Percentiles rank a stretch among this genome's conserved stretches.
Conservation (phyloP, 30 jellyfish, hydroid and myxozoan genomes). For the Pseudorhiza aurosa region DNA sequence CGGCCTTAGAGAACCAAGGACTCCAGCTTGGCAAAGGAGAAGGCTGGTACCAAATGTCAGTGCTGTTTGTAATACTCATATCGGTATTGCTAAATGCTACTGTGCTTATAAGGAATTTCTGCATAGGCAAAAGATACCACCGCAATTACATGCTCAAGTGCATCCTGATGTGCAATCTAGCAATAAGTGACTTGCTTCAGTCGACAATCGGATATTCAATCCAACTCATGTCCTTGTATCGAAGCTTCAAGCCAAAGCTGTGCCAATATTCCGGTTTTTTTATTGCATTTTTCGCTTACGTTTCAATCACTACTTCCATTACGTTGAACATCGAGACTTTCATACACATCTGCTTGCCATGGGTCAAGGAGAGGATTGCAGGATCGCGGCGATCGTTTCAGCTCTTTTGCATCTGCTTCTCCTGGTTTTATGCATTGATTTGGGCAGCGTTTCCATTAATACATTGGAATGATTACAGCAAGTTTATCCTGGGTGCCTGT, state of each 20-base stretch:
- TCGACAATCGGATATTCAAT: slow-evolving; percentile 10
- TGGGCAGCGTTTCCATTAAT: slow-evolving; percentile 46
- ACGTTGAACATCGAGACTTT: slow-evolving; percentile 9
- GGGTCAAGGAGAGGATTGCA: slow-evolving; percentile 8
- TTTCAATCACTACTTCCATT: not conserved
- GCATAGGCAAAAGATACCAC: not conserved
- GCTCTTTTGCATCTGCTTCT: not conserved
- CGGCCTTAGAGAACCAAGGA: too few species aligned
- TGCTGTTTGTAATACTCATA: not conserved
- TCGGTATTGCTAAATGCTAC: not conserved
- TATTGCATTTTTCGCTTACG: slow-evolving; percentile 27
- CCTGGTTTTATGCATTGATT: slow-evolving; percentile 20
- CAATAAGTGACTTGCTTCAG: slow-evolving; percentile 17
- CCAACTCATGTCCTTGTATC: not conserved
- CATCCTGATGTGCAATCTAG: slow-evolving; percentile 11
- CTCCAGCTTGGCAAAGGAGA: too few species aligned
- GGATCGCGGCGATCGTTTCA: not conserved
- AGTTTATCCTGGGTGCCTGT: slow-evolving; percentile 8
- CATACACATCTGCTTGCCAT: slow-evolving; percentile 36
- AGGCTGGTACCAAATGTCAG: not conserved
- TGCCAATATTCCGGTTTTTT: slow-evolving; percentile 29
- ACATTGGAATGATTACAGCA: slow-evolving; percentile 31
- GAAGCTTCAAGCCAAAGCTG: slow-evolving; percentile 5
- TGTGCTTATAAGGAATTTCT: not conserved
- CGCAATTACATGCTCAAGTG: slow-evolving; percentile 18